These are phyloP conservation scores for Oxystoma pomonae DNA, from an alignment of 2,888 invertebrate genomes.

Conservation along the genomic window DNA sequence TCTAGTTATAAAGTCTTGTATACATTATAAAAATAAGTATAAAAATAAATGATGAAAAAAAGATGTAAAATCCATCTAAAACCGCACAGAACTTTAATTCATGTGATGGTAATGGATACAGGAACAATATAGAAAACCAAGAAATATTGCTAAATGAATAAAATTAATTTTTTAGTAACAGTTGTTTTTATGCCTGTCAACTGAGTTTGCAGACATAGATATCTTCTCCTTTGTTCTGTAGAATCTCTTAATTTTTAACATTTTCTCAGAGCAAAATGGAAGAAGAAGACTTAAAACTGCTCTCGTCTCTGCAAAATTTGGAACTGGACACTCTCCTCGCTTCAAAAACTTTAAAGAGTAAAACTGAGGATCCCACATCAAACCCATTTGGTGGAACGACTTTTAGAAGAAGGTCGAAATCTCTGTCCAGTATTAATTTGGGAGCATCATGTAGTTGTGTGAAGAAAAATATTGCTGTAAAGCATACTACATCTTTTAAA, in stretches of 20 bases:
- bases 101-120: too few relatives aligned
- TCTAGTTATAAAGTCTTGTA: too few relatives aligned
- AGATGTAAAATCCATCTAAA: too few relatives aligned
- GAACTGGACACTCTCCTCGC: constrained; percentile 37
- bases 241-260: background rate
- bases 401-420: constrained; percentile 41
- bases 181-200: too few relatives aligned
- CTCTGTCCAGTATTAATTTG: constrained; percentile 43
- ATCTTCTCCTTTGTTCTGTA: too few relatives aligned
- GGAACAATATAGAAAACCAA: too few relatives aligned
- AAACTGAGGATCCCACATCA: constrained; percentile 13
- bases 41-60: too few relatives aligned
- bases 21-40: too few relatives aligned
- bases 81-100: too few relatives aligned
- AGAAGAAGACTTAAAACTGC: constrained; percentile 43
- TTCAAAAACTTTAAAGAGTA: constrained; percentile 14
- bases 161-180: too few relatives aligned
- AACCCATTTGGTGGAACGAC: constrained; percentile 40
- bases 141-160: too few relatives aligned
- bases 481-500: constrained; percentile 40
- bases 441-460: constrained; percentile 40
- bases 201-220: too few relatives aligned
- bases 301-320: constrained; percentile 41
- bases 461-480: constrained; percentile 34
- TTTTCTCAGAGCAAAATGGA: constrained; percentile 40